These are phyloP conservation scores for Tympanuchus pallidicinctus DNA, from an alignment of 2,113 vertebrate species.

Conservation along the genomic window DNA sequence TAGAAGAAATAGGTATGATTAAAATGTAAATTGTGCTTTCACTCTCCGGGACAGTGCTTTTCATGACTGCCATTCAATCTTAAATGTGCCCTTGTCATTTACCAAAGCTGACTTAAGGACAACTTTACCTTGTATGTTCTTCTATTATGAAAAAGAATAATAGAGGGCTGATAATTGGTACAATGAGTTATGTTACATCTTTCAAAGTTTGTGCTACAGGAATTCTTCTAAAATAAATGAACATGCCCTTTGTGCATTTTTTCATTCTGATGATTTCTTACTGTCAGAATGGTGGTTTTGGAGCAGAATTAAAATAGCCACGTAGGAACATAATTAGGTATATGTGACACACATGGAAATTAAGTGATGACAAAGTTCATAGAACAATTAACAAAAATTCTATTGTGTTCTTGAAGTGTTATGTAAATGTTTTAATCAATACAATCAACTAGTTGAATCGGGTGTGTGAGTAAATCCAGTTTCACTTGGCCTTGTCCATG, in stretches of 20 bases:
- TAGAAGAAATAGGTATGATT: neutral
- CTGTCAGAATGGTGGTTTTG: neutral
- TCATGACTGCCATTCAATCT: neutral
- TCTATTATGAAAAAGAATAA: neutral
- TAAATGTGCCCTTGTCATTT: neutral
- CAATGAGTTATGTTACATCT: neutral
- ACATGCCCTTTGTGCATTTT: neutral
- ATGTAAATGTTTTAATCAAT: neutral
- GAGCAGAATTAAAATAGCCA: neutral
- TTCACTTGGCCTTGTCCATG: neutral
- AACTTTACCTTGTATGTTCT: neutral
- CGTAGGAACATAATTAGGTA: fast-evolving
- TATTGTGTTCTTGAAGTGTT: neutral
- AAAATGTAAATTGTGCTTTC: neutral
- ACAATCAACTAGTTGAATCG: neutral
- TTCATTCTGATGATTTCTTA: neutral
- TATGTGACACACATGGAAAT: neutral
- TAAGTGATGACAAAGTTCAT: neutral
- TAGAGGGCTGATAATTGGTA: neutral
- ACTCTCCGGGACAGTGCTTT: neutral
- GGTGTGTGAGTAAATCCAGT: neutral
- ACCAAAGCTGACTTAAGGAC: neutral
- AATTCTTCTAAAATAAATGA: neutral
- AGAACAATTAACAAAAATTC: neutral
- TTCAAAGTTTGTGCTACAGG: neutral